Evolutionary conservation across 1,140 invertebrate species (phyloP), one percentile per base, ranked within the genome.

Genomic region (Idris sp.): DNA sequence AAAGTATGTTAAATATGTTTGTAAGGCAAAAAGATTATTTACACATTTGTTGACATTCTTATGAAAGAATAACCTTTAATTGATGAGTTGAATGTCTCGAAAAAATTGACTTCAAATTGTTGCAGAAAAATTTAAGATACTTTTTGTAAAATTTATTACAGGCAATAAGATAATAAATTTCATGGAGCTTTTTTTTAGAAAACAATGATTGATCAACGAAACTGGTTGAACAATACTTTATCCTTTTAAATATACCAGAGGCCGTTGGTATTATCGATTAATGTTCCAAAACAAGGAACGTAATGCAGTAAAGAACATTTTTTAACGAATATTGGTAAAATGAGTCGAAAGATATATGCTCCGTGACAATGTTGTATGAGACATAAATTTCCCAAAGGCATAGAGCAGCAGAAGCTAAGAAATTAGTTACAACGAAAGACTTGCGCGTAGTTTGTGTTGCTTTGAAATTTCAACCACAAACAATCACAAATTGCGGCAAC

Each of bases 341-440:
- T 28, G 49, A 58, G 36, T 51, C 19, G 30, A 49, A 58, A 58
- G 51, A 58, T 68, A 58, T 68, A 68, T 16, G 33, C 6, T 31
- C 11, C 4, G 16, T n/a, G 44, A 35, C 19, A 36, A 40, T 28
- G 15, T 28, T 68, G 35, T 35, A 48, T 69, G 31, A 25, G 40
- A 59, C 40, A 58, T 53, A 44, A 69, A 69, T 69, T 69, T 59
- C 46, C 65, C 54, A 59, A 59, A 31, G 65, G 54, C 11, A 53
- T 53, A 30, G n/a, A n/a, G 22, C 16, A 14, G 18, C 13, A 30
- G 28, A 69, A 53, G 36, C 54, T 59, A 49, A 69, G 65, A 59
- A 69, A 69, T 69, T 68, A 68, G 64, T 68, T 69, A 69, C 65
- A n/a, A 13, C 5, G 36, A 36, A 53, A 44, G 46, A 53, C 38